Evolutionary conservation across 92 coral and sea anemone species (phyloP).

Genomic region (Isaurus tuberculatus): DNA sequence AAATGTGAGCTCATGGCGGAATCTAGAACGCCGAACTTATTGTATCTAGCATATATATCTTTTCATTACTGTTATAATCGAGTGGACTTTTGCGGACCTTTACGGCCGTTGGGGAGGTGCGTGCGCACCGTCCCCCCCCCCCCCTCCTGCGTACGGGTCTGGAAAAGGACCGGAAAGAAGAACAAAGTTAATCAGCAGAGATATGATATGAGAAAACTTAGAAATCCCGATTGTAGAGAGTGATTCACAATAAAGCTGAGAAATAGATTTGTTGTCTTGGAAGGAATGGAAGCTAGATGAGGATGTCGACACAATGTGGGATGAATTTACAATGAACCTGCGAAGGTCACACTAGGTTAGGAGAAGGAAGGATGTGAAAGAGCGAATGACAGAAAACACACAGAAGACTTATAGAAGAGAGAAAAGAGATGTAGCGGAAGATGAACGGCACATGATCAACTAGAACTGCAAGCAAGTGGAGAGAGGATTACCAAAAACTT

Average conservation of each 20-base stretch:
- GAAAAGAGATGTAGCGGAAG: conserved; percentile 11
- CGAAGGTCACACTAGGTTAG: not conserved
- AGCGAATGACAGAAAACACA: not conserved
- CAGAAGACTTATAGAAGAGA: not conserved
- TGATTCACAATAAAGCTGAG: not conserved
- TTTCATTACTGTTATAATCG: no score
- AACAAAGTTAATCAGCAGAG: not conserved
- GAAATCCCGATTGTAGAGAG: no score
- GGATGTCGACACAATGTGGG: not conserved
- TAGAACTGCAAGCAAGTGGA: not conserved
- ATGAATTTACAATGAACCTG: not conserved
- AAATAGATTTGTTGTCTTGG: not conserved
- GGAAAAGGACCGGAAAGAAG: not conserved
- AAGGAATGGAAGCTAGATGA: conserved; percentile 7
- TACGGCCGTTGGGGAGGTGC: no score
- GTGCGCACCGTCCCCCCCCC: no score
- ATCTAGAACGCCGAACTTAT: no score
- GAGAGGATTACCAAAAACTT: conserved; percentile 10
- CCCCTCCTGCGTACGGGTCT: no score
- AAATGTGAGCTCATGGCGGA: no score
- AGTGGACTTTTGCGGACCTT: no score
- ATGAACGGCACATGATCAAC: conserved; percentile 1
- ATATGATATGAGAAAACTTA: not conserved
- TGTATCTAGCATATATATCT: no score
- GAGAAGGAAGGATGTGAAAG: conserved; percentile 12